phyloP scores from a whole-genome alignment of 2,113 vertebrate genomes.

The Periophthalmodon schlosseri region DNA sequence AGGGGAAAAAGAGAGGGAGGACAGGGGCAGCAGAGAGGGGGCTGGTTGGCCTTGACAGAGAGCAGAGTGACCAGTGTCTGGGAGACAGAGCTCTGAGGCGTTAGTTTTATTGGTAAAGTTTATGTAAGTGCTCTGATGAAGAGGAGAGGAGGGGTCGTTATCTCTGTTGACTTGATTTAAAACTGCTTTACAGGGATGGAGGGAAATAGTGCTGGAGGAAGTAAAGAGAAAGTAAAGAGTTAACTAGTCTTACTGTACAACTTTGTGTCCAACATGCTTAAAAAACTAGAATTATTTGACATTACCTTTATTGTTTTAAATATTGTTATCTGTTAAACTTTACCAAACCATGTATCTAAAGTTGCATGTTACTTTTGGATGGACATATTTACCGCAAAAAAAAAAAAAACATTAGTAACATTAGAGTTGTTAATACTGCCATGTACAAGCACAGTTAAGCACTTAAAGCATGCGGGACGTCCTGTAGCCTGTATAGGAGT shows the following conservation, averaged over 20 bases:
- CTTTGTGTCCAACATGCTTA: too few species aligned
- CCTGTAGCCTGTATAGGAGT: background rate
- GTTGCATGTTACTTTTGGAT: background rate
- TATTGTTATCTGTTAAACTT: too few species aligned
- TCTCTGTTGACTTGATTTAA: background rate
- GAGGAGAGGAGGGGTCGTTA: background rate
- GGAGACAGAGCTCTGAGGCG: constrained; percentile 2
- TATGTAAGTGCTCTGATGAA: background rate
- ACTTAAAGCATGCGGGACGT: background rate
- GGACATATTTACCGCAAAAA: too few species aligned
- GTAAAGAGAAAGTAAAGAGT: too few species aligned
- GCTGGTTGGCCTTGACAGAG: constrained; percentile 54
- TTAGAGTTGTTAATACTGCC: background rate
- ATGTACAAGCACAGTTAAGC: background rate
- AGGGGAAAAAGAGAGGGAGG: background rate
- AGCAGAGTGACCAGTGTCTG: constrained; percentile 42
- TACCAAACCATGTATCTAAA: too few species aligned
- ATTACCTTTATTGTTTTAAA: too few species aligned
- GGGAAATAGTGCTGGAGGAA: too few species aligned
- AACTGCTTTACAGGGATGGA: background rate
- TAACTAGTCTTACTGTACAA: too few species aligned
- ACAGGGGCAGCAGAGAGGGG: constrained; percentile 21
- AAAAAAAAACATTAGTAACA: too few species aligned
- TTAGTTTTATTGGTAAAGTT: constrained; percentile 18
- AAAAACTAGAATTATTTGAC: too few species aligned